Percentiles rank a stretch among this genome's conserved stretches.
Conservation (phyloP, 2,888 invertebrate species). For the Scaptomyza tumidula region DNA sequence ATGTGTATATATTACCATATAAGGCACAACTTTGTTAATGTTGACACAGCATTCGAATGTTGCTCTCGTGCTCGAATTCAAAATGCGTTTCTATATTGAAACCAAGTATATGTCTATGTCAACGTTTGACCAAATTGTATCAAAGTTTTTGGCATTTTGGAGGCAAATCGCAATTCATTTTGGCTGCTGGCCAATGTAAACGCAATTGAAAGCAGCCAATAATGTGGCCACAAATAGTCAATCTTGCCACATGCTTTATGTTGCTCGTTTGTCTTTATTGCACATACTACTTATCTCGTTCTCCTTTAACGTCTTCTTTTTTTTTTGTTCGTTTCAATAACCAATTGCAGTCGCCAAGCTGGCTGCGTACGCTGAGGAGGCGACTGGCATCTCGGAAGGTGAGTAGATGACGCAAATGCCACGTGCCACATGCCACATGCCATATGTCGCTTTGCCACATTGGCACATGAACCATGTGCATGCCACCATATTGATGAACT, state of each 20-base stretch:
- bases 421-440: slow-evolving; percentile 22
- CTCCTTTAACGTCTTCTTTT: neutral
- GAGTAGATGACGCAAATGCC: slow-evolving; percentile 29
- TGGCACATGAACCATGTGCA: slow-evolving; percentile 23
- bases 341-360: slow-evolving; percentile 77
- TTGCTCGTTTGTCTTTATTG: slow-evolving; percentile 28
- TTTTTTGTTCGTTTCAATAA: neutral
- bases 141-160: neutral
- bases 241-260: slow-evolving; percentile 36
- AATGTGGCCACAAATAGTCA: slow-evolving; percentile 27
- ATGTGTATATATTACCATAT: neutral
- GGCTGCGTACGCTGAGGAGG: slow-evolving; percentile 78
- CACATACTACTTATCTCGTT: slow-evolving; percentile 3
- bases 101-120: no score
- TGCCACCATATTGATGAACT: slow-evolving; percentile 30
- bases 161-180: neutral
- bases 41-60: no score
- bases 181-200: slow-evolving; percentile 38
- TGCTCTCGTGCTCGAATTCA: no score
- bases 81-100: no score
- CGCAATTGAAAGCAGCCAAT: neutral
- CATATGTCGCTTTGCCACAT: slow-evolving; percentile 20
- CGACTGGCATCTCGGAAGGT: slow-evolving; percentile 83
- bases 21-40: neutral
- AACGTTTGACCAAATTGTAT: slow-evolving; percentile 7